Evolutionary conservation across 2,888 invertebrate genomes (phyloP).

Genomic region (Apamea monoglypha): DNA sequence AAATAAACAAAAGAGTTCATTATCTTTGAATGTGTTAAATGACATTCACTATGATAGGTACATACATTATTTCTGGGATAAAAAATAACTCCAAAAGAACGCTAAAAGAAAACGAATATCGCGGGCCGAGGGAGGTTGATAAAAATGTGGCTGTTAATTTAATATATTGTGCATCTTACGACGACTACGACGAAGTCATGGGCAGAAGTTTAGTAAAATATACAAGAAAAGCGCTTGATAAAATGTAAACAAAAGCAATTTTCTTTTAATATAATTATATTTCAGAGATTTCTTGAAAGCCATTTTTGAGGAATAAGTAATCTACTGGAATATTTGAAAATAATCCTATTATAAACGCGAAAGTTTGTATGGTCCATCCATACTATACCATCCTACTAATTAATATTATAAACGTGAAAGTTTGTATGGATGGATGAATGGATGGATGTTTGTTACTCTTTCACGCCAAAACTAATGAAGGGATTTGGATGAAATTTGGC

Average conservation of each 20-base stretch:
- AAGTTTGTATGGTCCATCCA: too few relatives aligned
- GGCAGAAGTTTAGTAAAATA: neutral
- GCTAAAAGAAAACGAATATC: neutral
- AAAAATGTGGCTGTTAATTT: neutral
- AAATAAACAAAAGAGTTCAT: conserved; percentile 6
- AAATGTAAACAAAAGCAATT: too few relatives aligned
- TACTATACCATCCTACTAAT: too few relatives aligned
- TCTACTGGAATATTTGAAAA: neutral
- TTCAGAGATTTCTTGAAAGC: neutral
- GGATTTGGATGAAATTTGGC: too few relatives aligned
- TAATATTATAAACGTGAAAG: too few relatives aligned
- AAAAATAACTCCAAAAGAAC: neutral
- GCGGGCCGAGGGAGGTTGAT: neutral
- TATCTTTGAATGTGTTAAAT: neutral
- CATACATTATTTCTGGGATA: neutral
- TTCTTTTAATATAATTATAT: neutral
- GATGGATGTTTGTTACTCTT: too few relatives aligned
- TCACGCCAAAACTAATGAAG: too few relatives aligned
- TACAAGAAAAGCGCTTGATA: neutral
- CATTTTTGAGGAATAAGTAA: neutral
- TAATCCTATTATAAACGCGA: too few relatives aligned
- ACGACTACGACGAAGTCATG: too few relatives aligned
- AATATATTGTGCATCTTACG: neutral
- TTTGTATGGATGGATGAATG: too few relatives aligned
- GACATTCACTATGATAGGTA: neutral